phyloP scores from a whole-genome alignment of 2,888 invertebrate genomes.

The Dryobota labecula region DNA sequence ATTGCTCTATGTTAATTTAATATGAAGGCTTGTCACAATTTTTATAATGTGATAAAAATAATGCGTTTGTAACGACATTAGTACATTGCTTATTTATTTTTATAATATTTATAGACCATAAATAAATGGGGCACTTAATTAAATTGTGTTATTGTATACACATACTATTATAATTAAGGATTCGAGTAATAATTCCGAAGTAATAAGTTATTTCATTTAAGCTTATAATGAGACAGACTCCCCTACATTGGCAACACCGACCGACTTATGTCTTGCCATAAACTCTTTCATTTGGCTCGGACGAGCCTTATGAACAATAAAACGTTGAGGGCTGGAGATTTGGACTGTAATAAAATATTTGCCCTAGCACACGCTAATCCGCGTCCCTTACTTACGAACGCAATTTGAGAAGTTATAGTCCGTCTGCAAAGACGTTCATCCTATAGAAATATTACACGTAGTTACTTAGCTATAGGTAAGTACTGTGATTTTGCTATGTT shows the following conservation, averaged over 20 bases:
- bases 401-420: conserved; percentile 89
- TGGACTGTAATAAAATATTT: conserved; percentile 91
- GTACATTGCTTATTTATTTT: background rate
- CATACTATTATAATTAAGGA: conserved; percentile 15
- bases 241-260: conserved; percentile 83
- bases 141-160: conserved; percentile 19
- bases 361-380: conserved; percentile 90
- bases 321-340: conserved; percentile 90
- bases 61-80: conserved; percentile 2
- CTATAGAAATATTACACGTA: conserved; percentile 69
- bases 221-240: conserved; percentile 71
- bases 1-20: conserved; percentile 30
- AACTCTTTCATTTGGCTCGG: conserved; percentile 91
- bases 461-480: conserved; percentile 54
- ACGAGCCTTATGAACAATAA: conserved; percentile 91
- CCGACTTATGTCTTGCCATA: conserved; percentile 89
- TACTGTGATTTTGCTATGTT: conserved; percentile 47
- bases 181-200: conserved; percentile 18
- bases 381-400: conserved; percentile 88
- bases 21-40: conserved; percentile 34
- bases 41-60: conserved; percentile 20
- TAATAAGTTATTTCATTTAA: conserved; percentile 52
- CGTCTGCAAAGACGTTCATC: conserved; percentile 71
- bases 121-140: background rate
- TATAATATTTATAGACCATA: background rate